Evolutionary conservation across 1,140 invertebrate genomes (phyloP).

Genomic region (Caenorhabditis briggsae): DNA sequence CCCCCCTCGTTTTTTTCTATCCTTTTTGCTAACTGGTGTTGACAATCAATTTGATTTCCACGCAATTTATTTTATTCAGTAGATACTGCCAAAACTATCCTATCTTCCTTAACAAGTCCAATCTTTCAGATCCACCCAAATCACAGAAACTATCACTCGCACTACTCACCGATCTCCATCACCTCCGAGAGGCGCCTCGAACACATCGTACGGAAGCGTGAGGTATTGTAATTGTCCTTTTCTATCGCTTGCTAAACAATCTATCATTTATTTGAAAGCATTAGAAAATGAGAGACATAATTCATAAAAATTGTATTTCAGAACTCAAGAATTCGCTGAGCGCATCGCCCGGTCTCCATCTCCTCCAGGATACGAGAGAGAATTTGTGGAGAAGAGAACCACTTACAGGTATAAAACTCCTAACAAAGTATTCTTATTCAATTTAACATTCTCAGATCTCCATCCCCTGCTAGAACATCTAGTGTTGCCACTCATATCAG

Average conservation of each 20-base stretch:
- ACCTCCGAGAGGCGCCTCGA: conserved; percentile 24
- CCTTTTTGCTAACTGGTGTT: conserved; percentile 40
- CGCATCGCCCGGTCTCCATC: conserved; percentile 52
- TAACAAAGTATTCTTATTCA: background rate
- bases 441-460: conserved; percentile 38
- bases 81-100: background rate
- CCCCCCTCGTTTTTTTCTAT: background rate
- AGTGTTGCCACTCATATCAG: conserved; percentile 38
- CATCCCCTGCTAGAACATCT: conserved; percentile 39
- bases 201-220: conserved; percentile 46
- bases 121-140: conserved; percentile 31
- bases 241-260: background rate
- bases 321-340: conserved; percentile 49
- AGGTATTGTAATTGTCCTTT: conserved; percentile 24
- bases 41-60: conserved; percentile 19
- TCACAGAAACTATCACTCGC: conserved; percentile 55
- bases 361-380: conserved; percentile 16
- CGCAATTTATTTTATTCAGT: background rate
- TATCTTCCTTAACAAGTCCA: background rate
- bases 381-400: conserved; percentile 45
- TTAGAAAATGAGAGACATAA: background rate
- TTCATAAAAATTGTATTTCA: conserved; percentile 8
- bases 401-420: background rate
- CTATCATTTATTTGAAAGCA: too few species aligned
- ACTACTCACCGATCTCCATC: conserved; percentile 48